phyloP scores from a whole-genome alignment of 92 coral and sea anemone genomes.

The Epizoanthus scotinus region DNA sequence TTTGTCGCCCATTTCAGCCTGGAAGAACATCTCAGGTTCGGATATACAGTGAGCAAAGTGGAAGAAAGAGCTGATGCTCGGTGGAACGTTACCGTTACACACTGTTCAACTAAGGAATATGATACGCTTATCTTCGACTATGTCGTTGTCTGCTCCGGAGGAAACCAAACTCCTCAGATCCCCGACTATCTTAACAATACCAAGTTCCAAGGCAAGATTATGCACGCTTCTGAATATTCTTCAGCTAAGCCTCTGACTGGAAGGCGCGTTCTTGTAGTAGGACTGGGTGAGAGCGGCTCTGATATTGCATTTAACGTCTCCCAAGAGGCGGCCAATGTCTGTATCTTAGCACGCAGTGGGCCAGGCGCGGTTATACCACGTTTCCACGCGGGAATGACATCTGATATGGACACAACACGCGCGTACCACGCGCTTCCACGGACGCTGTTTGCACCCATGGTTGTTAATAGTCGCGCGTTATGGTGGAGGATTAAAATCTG shows the following conservation, averaged over 20 bases:
- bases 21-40: no score
- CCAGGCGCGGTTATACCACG: background rate
- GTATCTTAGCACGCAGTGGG: background rate
- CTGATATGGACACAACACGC: background rate
- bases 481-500: background rate
- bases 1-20: background rate
- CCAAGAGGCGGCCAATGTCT: background rate
- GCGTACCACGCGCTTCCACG: background rate
- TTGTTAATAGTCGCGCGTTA: no score
- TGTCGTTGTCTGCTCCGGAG: background rate
- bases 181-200: background rate
- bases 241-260: background rate
- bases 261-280: background rate
- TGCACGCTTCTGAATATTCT: background rate
- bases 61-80: no score
- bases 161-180: background rate
- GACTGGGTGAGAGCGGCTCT: background rate
- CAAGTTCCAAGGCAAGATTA: background rate
- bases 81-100: no score
- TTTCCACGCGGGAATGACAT: background rate
- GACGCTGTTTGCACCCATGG: no score
- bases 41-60: slow-evolving; percentile 19
- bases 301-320: no score
- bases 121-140: no score
- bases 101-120: no score